Percentiles rank a stretch among this genome's conserved stretches.
Evolutionary conservation across 2,113 vertebrate genomes (phyloP).

Genomic region (Elephantulus edwardii): DNA sequence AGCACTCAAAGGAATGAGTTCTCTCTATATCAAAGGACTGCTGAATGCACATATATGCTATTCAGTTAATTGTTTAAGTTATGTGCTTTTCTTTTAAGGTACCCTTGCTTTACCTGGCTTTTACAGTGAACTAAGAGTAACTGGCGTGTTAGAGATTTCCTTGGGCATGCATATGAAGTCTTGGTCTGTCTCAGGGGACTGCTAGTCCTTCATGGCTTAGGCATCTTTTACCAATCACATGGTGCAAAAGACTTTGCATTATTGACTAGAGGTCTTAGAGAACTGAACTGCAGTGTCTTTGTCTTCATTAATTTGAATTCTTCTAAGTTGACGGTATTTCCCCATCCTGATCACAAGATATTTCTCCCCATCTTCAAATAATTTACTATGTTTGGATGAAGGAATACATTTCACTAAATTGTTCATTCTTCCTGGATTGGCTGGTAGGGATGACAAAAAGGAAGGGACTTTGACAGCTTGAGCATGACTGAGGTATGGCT

Average conservation of each 20-base stretch:
- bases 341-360: background rate
- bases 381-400: background rate
- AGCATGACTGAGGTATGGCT: slow-evolving; percentile 18
- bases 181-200: background rate
- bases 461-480: slow-evolving; percentile 5
- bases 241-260: background rate
- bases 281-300: background rate
- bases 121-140: background rate
- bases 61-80: background rate
- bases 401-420: background rate
- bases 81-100: background rate
- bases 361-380: background rate
- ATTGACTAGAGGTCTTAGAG: background rate
- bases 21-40: background rate
- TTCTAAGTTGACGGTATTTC: slow-evolving; percentile 36
- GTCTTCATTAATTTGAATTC: slow-evolving; percentile 13
- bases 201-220: background rate
- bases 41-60: too few relatives aligned
- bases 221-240: background rate
- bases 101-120: background rate
- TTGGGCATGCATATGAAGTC: background rate
- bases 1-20: background rate
- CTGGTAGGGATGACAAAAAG: background rate
- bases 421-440: slow-evolving; percentile 40
- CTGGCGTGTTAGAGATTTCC: background rate